Base-by-base conservation (phyloP, 2,888 invertebrate genomes). In the Osmoderma eremita region DNA sequence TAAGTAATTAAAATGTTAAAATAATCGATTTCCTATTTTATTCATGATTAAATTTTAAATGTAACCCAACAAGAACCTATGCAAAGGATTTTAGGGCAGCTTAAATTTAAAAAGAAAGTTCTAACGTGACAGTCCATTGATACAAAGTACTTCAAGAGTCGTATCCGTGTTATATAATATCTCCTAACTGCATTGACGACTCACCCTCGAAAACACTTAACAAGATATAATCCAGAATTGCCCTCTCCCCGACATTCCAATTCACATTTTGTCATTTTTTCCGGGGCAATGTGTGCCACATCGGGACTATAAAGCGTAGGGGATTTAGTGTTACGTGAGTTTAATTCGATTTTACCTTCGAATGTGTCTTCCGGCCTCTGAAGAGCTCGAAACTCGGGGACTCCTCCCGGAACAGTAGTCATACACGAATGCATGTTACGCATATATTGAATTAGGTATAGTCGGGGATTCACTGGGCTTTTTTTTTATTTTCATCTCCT, bases 181-280 rank as follows among this genome's bases (percentile, higher is more conserved):
- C 50, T 50, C 22, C n/a, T 50, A 15, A 38, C 15, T 36, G 17
- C 17, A 49, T 38, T 58, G 17, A n/a, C 45, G 30, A 42, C 54
- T 62, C 65, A 63, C 67, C 65, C 38, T 54, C 48, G 17, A 56
- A 67, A 69, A 67, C 69, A 70, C 67, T 67, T 68, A 70, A 70
- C 67, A 67, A 68, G 76, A 78, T 75, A 76, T 75, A 75, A 76
- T 74, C 77, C 78, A 77, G 76, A 75, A 72, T 78, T 78, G 73
- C 78, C 77, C 77, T 76, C 77, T 76, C 45, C 42, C 78, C 77
- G n/a, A n/a, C 8, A 78, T 79, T 78, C 78, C 77, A 75, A 76
- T 77, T 78, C 77, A 73, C 75, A 72, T 77, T 78, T 78, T 79
- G 80, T 80, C 78, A 78, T 80, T 79, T 79, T 79, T 77, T 42